Conservation (phyloP, 2,888 invertebrate species). For the Leptinotarsa haldemani region DNA sequence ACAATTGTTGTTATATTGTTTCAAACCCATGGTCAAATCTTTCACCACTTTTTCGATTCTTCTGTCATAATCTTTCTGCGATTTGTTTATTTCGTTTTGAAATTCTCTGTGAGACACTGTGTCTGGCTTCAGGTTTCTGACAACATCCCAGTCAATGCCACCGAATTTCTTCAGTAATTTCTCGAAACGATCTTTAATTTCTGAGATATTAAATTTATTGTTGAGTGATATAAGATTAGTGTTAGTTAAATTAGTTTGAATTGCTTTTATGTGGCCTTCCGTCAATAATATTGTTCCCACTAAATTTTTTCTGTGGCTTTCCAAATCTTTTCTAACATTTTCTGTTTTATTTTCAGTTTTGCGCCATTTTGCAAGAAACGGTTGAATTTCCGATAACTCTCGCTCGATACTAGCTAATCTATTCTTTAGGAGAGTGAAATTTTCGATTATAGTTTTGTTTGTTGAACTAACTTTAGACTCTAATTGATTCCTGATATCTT, state of each 20-base stretch:
- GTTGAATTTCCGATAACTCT: conserved; percentile 5
- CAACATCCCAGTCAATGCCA: conserved; percentile 4
- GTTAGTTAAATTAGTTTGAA: background rate
- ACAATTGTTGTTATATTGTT: background rate
- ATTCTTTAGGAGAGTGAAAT: conserved; percentile 7
- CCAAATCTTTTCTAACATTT: background rate
- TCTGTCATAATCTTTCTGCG: background rate
- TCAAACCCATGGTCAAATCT: background rate
- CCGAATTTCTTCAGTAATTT: background rate
- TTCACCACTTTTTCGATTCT: background rate
- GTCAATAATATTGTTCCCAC: background rate
- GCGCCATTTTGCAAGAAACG: background rate
- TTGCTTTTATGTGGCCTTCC: background rate
- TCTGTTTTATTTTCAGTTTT: background rate
- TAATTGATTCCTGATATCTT: background rate
- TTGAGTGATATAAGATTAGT: background rate
- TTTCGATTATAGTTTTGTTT: background rate
- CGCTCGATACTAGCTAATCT: background rate
- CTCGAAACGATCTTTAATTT: background rate
- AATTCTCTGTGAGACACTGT: background rate
- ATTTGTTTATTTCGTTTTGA: background rate
- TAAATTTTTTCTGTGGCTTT: background rate
- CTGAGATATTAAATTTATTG: background rate
- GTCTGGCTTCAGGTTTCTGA: background rate
- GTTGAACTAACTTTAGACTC: background rate